A percentile compares a stretch with the other conserved stretches of the same genome.
Evolutionary conservation across 2,888 invertebrate genomes (phyloP).

Genomic region (Tetragonisca angustula): DNA sequence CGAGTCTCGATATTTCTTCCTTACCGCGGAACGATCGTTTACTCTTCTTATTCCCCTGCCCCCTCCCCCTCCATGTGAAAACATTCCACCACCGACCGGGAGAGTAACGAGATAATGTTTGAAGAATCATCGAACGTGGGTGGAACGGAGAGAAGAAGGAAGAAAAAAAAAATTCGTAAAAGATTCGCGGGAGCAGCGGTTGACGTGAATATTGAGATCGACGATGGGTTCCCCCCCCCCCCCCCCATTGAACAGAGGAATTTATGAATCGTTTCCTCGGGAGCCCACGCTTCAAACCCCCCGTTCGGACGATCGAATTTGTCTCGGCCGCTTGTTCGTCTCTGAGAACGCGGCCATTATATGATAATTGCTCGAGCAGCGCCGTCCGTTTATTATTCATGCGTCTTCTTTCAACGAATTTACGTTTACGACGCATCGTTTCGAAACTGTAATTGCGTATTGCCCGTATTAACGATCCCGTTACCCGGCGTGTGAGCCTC

Average conservation of each 20-base stretch:
- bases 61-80: background rate
- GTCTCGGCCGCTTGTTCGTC: constrained; percentile 2
- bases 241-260: background rate
- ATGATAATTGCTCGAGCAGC: constrained; percentile 14
- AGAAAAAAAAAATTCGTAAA: background rate
- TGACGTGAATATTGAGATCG: background rate
- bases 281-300: background rate
- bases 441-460: constrained; percentile 16
- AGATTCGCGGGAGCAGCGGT: background rate
- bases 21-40: background rate
- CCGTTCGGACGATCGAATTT: constrained; percentile 14
- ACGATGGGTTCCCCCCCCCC: background rate
- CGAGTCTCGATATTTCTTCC: background rate
- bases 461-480: constrained; percentile 23
- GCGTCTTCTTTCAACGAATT: constrained; percentile 32
- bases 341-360: constrained; percentile 23
- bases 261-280: background rate
- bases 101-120: background rate
- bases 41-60: background rate
- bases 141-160: background rate
- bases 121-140: background rate
- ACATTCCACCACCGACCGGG: background rate
- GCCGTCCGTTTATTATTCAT: constrained; percentile 28
- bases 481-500: constrained; percentile 10
- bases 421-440: constrained; percentile 30